These are phyloP conservation scores for Typhlichthys subterraneus DNA, from an alignment of 2,797 vertebrate genomes.

Conservation along the genomic window DNA sequence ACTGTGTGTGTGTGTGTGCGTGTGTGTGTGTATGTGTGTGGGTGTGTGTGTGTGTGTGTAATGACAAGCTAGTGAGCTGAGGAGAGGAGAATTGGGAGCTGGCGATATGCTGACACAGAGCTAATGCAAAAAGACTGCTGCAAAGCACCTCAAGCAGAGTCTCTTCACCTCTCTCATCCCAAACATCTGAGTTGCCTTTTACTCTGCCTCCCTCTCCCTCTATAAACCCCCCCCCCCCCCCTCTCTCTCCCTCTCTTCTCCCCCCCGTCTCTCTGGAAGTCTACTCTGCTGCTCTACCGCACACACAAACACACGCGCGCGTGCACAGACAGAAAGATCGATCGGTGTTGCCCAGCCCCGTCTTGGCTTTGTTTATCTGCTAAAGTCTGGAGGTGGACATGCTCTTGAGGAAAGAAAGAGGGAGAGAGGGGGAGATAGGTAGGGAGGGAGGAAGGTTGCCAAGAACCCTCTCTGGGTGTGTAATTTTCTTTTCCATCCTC, in stretches of 20 bases:
- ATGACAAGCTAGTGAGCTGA: slow-evolving; percentile 10
- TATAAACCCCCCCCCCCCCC: neutral
- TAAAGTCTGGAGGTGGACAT: slow-evolving; percentile 18
- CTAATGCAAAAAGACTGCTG: slow-evolving; percentile 43
- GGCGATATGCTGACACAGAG: slow-evolving; percentile 38
- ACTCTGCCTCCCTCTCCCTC: neutral
- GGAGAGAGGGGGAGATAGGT: neutral
- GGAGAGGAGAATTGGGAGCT: neutral
- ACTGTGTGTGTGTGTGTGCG: slow-evolving; percentile 8
- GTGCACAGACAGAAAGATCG: slow-evolving; percentile 19
- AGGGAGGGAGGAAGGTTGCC: neutral
- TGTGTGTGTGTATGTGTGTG: slow-evolving; percentile 5
- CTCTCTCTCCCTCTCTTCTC: neutral
- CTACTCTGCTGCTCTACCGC: too few relatives aligned
- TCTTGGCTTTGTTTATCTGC: slow-evolving; percentile 28
- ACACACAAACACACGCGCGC: slow-evolving; percentile 6
- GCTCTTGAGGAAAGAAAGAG: neutral
- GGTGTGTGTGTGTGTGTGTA: slow-evolving; percentile 1
- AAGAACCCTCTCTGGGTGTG: neutral
- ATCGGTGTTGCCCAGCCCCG: slow-evolving; percentile 18
- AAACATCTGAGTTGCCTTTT: slow-evolving; percentile 27
- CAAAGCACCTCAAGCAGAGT: slow-evolving; percentile 12
- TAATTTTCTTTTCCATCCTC: slow-evolving; percentile 20
- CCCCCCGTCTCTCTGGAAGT: neutral
- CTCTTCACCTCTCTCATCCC: slow-evolving; percentile 18